Evolutionary conservation across 2,113 vertebrate genomes (phyloP).

Genomic region (Cochlearius cochlearius): DNA sequence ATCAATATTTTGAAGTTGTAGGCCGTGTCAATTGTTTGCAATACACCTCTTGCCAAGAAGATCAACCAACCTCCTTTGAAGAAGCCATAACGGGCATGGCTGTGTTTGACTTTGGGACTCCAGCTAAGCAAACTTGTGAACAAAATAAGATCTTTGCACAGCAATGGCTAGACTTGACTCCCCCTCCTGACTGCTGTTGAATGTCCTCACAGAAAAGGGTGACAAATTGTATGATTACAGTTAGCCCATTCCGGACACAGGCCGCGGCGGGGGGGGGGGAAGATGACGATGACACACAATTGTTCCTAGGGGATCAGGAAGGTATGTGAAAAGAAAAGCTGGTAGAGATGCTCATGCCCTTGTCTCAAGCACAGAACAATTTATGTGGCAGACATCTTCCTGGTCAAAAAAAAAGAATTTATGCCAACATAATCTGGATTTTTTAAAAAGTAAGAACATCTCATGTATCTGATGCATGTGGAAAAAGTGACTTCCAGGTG

Average conservation of each 20-base stretch:
- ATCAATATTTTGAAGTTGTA: background rate
- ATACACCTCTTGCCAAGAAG: background rate
- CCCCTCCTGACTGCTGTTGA: background rate
- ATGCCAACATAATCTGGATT: background rate
- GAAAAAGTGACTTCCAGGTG: background rate
- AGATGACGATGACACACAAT: background rate
- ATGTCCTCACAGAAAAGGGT: background rate
- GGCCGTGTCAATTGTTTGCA: background rate
- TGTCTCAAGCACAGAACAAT: background rate
- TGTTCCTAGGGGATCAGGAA: background rate
- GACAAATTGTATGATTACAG: background rate
- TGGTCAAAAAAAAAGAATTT: background rate
- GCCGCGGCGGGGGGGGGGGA: fast-evolving
- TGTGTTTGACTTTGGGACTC: background rate
- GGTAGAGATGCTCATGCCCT: background rate
- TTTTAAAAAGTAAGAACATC: background rate
- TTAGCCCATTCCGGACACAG: background rate
- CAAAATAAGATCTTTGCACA: background rate
- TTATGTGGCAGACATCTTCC: background rate
- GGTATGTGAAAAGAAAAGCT: background rate
- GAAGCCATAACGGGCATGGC: background rate
- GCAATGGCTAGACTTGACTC: background rate
- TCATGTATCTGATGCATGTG: background rate
- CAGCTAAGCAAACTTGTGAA: background rate
- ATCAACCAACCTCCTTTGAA: background rate